Evolutionary conservation across 2,797 vertebrate species (phyloP).

Genomic region (Steatocranus sp.): DNA sequence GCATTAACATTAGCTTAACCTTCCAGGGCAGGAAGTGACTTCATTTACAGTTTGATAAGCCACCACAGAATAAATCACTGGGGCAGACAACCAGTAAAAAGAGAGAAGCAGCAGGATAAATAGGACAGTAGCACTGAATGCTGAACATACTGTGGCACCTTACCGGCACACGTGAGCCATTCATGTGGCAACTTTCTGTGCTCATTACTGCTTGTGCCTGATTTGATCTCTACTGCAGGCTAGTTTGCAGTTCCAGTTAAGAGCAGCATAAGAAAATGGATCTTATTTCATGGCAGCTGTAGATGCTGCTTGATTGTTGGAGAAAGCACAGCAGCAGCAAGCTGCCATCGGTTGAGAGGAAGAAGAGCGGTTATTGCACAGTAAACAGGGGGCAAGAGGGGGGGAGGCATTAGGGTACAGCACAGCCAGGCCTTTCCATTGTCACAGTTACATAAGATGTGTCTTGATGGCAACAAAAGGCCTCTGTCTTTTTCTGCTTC

Average conservation of each 20-base stretch:
- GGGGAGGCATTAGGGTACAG: background rate
- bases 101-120: background rate
- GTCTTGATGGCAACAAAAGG: constrained; percentile 33
- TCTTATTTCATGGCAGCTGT: background rate
- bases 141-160: background rate
- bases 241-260: background rate
- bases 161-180: background rate
- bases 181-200: background rate
- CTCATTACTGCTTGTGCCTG: background rate
- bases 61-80: background rate
- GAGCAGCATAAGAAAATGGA: background rate
- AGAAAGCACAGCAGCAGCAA: background rate
- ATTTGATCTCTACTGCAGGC: background rate
- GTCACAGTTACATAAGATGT: constrained; percentile 32
- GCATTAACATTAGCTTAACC: background rate
- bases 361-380: background rate
- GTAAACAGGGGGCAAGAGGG: background rate
- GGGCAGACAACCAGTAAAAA: background rate
- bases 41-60: background rate
- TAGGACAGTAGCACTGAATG: background rate
- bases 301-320: background rate
- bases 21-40: background rate
- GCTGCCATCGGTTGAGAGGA: background rate
- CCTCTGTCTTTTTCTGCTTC: background rate
- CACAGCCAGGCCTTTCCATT: background rate